Evolutionary conservation across 2,797 vertebrate genomes (phyloP).

Genomic region (Oryzias dopingdopingensis): DNA sequence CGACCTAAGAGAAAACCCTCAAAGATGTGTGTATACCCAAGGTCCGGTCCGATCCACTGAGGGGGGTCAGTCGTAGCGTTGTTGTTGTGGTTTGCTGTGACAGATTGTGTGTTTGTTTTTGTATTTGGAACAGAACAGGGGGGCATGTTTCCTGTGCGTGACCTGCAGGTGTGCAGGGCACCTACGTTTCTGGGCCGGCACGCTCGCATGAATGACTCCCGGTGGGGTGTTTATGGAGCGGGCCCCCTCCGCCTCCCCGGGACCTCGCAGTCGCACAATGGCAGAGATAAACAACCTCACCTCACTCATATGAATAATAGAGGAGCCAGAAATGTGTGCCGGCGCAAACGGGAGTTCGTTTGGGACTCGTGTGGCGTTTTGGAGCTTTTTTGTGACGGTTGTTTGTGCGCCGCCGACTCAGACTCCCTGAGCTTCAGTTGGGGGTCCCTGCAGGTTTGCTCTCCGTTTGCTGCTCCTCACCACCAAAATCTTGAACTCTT

Average conservation of each 20-base stretch:
- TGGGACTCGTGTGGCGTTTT: neutral
- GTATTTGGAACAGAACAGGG: conserved; percentile 10
- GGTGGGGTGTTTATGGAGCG: conserved; percentile 53
- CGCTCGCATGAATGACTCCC: conserved; percentile 42
- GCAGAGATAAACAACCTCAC: conserved; percentile 57
- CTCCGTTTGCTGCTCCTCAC: no score
- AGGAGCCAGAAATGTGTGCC: conserved; percentile 42
- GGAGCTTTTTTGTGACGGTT: no score
- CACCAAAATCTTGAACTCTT: no score
- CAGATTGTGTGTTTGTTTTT: conserved; percentile 46
- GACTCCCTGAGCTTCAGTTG: no score
- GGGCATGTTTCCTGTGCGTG: conserved; percentile 6
- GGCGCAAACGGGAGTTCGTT: conserved; percentile 15
- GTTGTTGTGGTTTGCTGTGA: conserved; percentile 45
- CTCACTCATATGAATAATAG: conserved; percentile 69
- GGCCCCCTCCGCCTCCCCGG: conserved; percentile 41
- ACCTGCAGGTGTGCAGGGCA: conserved; percentile 14
- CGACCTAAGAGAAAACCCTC: neutral
- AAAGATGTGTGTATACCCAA: conserved; percentile 1
- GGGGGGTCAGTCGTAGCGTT: conserved; percentile 37
- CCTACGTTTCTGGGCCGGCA: conserved; percentile 14
- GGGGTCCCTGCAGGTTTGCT: no score
- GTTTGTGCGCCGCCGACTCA: no score
- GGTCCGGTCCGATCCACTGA: conserved; percentile 23
- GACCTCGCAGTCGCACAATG: conserved; percentile 44